These are phyloP conservation scores for Cryptus viduatorius DNA, from an alignment of 2,888 invertebrate genomes.

Conservation along the genomic window DNA sequence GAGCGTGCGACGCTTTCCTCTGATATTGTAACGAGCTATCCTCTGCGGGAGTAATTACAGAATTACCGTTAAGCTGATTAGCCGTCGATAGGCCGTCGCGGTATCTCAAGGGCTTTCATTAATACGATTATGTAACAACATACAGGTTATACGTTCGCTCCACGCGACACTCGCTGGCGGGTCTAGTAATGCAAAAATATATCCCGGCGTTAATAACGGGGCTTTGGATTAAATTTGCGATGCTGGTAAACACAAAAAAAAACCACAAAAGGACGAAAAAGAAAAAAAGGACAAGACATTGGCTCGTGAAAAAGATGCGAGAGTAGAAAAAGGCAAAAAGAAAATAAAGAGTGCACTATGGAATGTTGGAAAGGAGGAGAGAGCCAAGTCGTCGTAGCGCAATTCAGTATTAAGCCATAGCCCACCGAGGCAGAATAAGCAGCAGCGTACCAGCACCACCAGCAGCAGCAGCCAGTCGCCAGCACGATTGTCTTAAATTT, in stretches of 20 bases:
- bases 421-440: conserved; percentile 38
- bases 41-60: conserved; percentile 46
- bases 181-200: background rate
- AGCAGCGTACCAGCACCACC: conserved; percentile 38
- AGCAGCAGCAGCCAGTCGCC: conserved; percentile 62
- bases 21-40: conserved; percentile 6
- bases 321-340: conserved; percentile 16
- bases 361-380: conserved; percentile 31
- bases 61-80: conserved; percentile 64
- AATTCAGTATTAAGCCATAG: conserved; percentile 55
- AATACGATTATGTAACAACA: background rate
- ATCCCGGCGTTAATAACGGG: conserved; percentile 23
- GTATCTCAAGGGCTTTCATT: conserved; percentile 9
- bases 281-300: conserved; percentile 11
- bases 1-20: conserved; percentile 16
- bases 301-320: conserved; percentile 7
- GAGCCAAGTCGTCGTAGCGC: conserved; percentile 23
- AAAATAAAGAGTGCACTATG: conserved; percentile 41
- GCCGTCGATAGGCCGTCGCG: conserved; percentile 24
- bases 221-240: background rate
- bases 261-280: background rate
- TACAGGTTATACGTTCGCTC: background rate
- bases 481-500: conserved; percentile 81
- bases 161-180: background rate
- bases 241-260: background rate